Evolutionary conservation across 2,113 vertebrate species (phyloP), one percentile per base, ranked within the genome.

Genomic region (Cairina moschata): DNA sequence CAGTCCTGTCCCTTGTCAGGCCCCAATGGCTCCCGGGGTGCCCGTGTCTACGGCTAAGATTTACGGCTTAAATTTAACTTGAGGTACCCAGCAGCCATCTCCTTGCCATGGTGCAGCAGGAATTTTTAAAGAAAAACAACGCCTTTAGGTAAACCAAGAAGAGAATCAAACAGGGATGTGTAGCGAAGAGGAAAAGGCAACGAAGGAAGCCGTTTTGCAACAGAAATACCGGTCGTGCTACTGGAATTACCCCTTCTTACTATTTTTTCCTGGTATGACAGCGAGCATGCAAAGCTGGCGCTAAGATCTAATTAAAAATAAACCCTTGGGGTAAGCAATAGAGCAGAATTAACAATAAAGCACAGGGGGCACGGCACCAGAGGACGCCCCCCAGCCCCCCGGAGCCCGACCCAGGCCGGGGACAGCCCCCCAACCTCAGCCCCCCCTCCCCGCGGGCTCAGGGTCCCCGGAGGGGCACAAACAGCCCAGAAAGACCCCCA

Each of bases 81-180:
- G 2, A 1, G 58, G 15, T 10, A 74, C 6, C 83, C 10, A 86
- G 92, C 92, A 82, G 94, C 92, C 91, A 83, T 54, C 32, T 88
- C 84, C 80, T 0, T 78, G 63, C 67, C 73, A n/a, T 1, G 72
- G 38, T 40, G 73, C 86, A 78, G 58, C 58, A 7, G 5, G 25
- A 75, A 48, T 26, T 8, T 6, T 31, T 58, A 21, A 68, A 84
- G 59, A 3, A 78, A 59, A 3, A 0, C 0, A 20, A 26, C 2
- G 5, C 2, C 46, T 14, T 54, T 0, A 58, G 16, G 22, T 16
- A 50, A n/a, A 63, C 3, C 2, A 2, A 22, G 63, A 59, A 18
- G 2, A 20, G 3, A 0, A 6, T 29, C 32, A 56, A 75, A 84
- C 2, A 25, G 0, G 1, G 10, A 4, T 2, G 6, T 0, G 3